These are phyloP conservation scores for Nymphalis polychloros DNA, from an alignment of 2,888 invertebrate genomes.

Conservation along the genomic window DNA sequence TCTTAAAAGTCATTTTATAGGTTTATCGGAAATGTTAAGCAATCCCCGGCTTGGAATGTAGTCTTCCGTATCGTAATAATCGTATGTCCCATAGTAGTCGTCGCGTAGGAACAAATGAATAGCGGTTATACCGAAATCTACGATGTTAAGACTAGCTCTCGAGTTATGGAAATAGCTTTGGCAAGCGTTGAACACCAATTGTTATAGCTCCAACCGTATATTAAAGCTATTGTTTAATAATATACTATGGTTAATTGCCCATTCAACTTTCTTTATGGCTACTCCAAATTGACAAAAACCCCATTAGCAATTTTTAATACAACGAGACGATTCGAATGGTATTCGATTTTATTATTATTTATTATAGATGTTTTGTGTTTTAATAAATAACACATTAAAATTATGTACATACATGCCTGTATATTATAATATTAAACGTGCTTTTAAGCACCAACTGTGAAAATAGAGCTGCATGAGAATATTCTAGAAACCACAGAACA, in stretches of 20 bases:
- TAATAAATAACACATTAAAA: not conserved
- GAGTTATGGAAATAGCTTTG: constrained; percentile 50
- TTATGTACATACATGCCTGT: not conserved
- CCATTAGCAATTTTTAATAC: not conserved
- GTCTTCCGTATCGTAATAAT: not conserved
- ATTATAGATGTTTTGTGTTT: not conserved
- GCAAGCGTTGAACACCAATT: constrained; percentile 45
- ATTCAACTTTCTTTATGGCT: constrained; percentile 26
- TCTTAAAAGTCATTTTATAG: no score
- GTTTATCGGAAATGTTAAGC: no score
- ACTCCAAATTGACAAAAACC: constrained; percentile 9
- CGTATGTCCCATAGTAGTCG: constrained; percentile 21
- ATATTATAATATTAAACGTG: not conserved
- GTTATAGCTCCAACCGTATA: constrained; percentile 41
- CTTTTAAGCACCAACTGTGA: not conserved
- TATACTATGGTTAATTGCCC: constrained; percentile 34
- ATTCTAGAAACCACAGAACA: constrained; percentile 24
- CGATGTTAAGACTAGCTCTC: constrained; percentile 54
- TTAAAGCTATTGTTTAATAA: constrained; percentile 41
- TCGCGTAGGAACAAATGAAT: constrained; percentile 18
- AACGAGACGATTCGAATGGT: not conserved
- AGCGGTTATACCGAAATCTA: constrained; percentile 54
- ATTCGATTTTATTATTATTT: not conserved
- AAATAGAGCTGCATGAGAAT: constrained; percentile 22
- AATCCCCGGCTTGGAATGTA: no score